Percentiles rank a stretch among this genome's conserved stretches.
Conservation (phyloP, 2,797 vertebrate genomes). For the Notamacropus eugenii region DNA sequence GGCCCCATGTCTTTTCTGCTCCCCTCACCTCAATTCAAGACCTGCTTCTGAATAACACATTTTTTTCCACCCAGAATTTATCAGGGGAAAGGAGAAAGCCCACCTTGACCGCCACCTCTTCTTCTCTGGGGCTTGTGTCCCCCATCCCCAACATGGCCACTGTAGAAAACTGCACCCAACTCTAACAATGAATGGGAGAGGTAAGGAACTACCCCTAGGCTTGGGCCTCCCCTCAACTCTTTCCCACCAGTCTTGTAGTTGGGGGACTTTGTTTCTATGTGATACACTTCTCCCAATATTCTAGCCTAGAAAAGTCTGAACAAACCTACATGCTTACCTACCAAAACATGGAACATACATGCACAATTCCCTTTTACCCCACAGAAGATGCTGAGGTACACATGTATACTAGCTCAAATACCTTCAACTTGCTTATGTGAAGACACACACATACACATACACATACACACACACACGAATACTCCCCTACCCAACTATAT, state of each 20-base stretch:
- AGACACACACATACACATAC: not conserved
- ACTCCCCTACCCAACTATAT: not conserved
- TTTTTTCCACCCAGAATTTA: not conserved
- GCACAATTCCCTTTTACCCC: not conserved
- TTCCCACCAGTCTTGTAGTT: not conserved
- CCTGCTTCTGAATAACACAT: not conserved
- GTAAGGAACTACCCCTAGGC: not conserved
- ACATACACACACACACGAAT: not conserved
- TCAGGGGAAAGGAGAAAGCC: not conserved
- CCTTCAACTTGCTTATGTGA: not conserved
- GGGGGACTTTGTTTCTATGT: not conserved
- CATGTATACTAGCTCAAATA: not conserved
- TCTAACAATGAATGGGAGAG: not conserved
- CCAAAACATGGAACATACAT: not conserved
- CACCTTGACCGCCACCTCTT: not conserved
- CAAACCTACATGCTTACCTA: not conserved
- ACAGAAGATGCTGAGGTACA: not conserved
- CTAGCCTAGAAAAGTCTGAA: not conserved
- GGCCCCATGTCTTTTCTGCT: not conserved
- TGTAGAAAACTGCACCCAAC: not conserved
- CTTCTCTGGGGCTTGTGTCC: not conserved
- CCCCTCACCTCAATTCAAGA: not conserved
- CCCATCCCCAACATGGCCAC: not conserved
- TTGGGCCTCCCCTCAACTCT: not conserved
- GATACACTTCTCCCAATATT: not conserved